Conservation (phyloP, 2,113 vertebrate genomes). For the Poeciliopsis retropinna region DNA sequence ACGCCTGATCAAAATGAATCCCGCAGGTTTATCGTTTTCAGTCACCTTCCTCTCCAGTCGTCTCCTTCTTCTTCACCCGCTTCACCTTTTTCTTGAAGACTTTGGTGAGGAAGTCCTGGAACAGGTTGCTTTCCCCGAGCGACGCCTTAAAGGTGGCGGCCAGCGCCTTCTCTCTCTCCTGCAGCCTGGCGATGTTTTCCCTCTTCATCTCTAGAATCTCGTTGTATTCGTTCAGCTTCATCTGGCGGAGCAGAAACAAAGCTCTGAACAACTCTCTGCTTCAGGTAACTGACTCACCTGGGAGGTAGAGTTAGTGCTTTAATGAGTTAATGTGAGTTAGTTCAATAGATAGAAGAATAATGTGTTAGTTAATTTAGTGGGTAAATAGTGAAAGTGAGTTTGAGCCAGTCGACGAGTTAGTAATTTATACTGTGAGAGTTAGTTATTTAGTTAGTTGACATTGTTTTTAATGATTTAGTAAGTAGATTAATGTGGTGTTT, state of each 20-base stretch:
- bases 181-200: conserved; percentile 80
- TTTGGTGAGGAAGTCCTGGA: conserved; percentile 84
- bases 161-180: conserved; percentile 83
- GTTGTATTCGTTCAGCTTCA: conserved; percentile 80
- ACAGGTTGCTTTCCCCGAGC: conserved; percentile 87
- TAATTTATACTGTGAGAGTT: no score
- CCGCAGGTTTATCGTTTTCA: neutral
- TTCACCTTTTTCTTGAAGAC: conserved; percentile 89
- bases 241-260: conserved; percentile 59
- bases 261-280: no score
- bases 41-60: conserved; percentile 60
- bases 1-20: conserved; percentile 1
- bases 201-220: conserved; percentile 83
- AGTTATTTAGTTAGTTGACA: no score
- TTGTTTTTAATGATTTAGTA: no score
- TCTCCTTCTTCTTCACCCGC: conserved; percentile 74
- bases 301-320: no score
- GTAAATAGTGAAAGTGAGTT: no score
- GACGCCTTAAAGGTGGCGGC: conserved; percentile 81
- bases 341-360: no score
- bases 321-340: no score
- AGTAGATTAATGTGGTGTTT: no score
- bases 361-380: no score
- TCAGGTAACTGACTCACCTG: no score
- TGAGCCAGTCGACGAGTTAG: no score